Evolutionary conservation across 1,140 invertebrate genomes (phyloP), one percentile per base, ranked within the genome.

Genomic region (Zophobas morio): DNA sequence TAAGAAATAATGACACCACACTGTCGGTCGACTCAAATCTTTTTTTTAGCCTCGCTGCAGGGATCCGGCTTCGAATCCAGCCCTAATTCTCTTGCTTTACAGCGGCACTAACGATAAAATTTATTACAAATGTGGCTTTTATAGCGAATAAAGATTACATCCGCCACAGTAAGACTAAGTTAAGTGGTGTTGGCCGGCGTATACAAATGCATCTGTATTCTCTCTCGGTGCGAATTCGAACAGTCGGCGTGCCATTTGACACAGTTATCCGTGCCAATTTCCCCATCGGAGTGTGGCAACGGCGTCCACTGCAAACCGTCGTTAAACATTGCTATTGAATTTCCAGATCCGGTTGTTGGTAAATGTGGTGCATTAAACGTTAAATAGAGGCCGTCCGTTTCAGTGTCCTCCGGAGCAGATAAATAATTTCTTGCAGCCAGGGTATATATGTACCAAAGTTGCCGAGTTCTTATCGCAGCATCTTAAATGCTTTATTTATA

Each of bases 401-500:
- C 34, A 33, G 20, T 57, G 37, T 63, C 57, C 60, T 66, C 39
- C 60, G 39, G 39, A 40, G 6, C n/a, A 66, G 60, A 66, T 66
- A 66, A 66, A 66, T 66, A 66, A 66, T 66, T 66, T 66, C 39
- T 20, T n/a, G 36, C 39, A 8, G 34, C 35, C 32, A 63, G 54
- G 54, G 54, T 60, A 60, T 60, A n/a, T 42, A 40, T 66, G n/a
- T 39, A 66, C 60, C 60, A 66, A 66, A 66, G 37, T 66, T 39
- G 60, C 60, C 33, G 60, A 66, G 39, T 40, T 47, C 60, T 66
- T 66, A 66, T 66, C 60, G 60, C 33, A n/a, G 37, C 60, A 66
- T 66, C 60, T 66, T 66, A 66, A 66, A 66, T 66, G 60, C 60
- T 66, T 66, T 66, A 66, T 66, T 66, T 66, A 66, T 66, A 66